These are phyloP conservation scores for Desoria tigrina DNA, from an alignment of 2,888 invertebrate species.

Conservation along the genomic window DNA sequence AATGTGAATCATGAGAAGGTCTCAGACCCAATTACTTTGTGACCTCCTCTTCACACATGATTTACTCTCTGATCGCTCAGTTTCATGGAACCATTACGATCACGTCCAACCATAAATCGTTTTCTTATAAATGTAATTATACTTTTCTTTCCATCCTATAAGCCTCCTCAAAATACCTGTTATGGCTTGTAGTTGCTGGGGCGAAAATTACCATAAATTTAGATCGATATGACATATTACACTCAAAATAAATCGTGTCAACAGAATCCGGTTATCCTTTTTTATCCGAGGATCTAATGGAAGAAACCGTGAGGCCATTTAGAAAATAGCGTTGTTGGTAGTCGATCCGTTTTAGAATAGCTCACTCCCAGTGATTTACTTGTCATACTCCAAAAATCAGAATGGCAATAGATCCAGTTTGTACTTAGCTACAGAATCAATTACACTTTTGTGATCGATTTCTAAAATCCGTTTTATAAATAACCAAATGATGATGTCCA, in stretches of 20 bases:
- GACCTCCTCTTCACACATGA: constrained; percentile 52
- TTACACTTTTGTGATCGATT: too few relatives aligned
- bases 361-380: too few relatives aligned
- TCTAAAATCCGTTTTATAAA: too few relatives aligned
- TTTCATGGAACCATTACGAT: constrained; percentile 12
- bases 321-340: too few relatives aligned
- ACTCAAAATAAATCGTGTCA: constrained; percentile 14
- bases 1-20: constrained; percentile 5
- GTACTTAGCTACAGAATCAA: too few relatives aligned
- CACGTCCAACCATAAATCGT: not conserved
- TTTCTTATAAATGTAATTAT: not conserved
- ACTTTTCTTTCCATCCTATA: not conserved
- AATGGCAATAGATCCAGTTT: too few relatives aligned
- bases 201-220: constrained; percentile 10
- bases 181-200: not conserved
- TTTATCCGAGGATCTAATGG: not conserved
- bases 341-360: too few relatives aligned
- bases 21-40: constrained; percentile 48
- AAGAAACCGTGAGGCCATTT: constrained; percentile 8
- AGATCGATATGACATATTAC: constrained; percentile 14
- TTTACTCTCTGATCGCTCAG: constrained; percentile 41
- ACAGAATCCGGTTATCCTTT: not conserved
- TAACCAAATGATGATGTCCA: too few relatives aligned
- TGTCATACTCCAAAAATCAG: too few relatives aligned
- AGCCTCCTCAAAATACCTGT: not conserved